Base-by-base conservation (phyloP, 1,140 invertebrate species). In the Harlomillsia oculata region DNA sequence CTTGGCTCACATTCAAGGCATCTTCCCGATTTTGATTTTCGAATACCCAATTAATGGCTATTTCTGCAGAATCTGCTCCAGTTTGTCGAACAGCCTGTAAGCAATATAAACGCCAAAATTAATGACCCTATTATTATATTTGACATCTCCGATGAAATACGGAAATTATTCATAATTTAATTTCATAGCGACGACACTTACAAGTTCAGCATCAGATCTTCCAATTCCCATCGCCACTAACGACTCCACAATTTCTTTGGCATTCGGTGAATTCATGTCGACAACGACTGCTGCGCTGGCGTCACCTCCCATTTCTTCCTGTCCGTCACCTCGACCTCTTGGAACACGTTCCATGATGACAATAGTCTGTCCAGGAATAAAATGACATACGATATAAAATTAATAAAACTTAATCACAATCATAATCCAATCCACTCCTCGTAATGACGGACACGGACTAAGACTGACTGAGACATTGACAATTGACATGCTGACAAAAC, bases 1-100 rank as follows among this genome's bases (percentile, higher is more conserved):
- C 56, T 18, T 44, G 39, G 28, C 32, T 41, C 21, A 21, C 39
- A 43, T 41, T 29, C 16, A 37, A 26, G 21, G 28, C 43, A 13
- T 30, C 40, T 5, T 46, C 39, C 29, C 28, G 29, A 13, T 57
- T 52, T 3, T 51, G 20, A 50, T 65, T 65, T 40, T 65, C 64
- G 28, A 65, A 65, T 2, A 65, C 60, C 60, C 60, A 65, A 1
- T 48, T 37, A 36, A 65, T 62, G 3, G 64, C 64, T 21, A 54
- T 52, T 53, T 65, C 64, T 11, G 52, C 60, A 20, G 60, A 60
- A 41, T 60, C 53, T 14, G 53, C 64, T 23, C 64, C 60, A 39
- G 60, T 62, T 54, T 65, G 60, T 54, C 56, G 28, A 13, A 62
- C 60, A 55, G 60, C 59, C 63, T 65, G 28, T 0, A 25, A 40